Evolutionary conservation across 2,888 invertebrate genomes (phyloP).

Genomic region (Xanthorhoe spadicearia): DNA sequence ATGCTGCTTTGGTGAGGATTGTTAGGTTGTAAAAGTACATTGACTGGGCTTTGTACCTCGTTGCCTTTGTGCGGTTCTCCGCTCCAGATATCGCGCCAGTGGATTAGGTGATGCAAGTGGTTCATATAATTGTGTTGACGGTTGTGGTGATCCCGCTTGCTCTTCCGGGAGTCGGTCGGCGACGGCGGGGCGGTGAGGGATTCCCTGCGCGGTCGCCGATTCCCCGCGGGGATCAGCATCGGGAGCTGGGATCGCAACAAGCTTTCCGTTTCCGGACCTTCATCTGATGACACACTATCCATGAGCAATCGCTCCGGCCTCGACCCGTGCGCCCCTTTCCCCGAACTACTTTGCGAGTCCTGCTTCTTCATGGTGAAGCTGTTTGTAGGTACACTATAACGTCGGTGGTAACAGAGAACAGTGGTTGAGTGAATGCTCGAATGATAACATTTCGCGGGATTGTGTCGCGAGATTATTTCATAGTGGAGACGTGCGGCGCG

Average conservation of each 20-base stretch:
- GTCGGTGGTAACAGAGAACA: slow-evolving; percentile 50
- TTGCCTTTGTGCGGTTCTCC: slow-evolving; percentile 76
- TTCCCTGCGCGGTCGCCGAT: slow-evolving; percentile 59
- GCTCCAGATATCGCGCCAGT: slow-evolving; percentile 81
- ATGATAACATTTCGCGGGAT: slow-evolving; percentile 66
- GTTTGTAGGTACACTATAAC: slow-evolving; percentile 50
- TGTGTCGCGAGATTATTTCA: slow-evolving; percentile 43
- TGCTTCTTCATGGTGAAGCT: slow-evolving; percentile 68
- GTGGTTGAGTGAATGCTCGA: slow-evolving; percentile 48
- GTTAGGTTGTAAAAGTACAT: slow-evolving; percentile 39
- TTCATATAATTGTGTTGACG: slow-evolving; percentile 77
- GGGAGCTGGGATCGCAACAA: slow-evolving; percentile 66
- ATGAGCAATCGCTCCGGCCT: slow-evolving; percentile 68
- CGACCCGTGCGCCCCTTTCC: slow-evolving; percentile 58
- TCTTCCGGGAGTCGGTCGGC: slow-evolving; percentile 78
- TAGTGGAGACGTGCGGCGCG: slow-evolving; percentile 57
- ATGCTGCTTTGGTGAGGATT: slow-evolving; percentile 47
- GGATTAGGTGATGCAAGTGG: slow-evolving; percentile 77
- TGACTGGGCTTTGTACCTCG: slow-evolving; percentile 65
- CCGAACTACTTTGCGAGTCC: slow-evolving; percentile 64
- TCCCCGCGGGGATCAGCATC: slow-evolving; percentile 61
- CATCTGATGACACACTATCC: slow-evolving; percentile 78
- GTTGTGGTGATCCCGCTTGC: slow-evolving; percentile 64
- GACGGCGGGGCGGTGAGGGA: slow-evolving; percentile 81
- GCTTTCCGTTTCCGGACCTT: slow-evolving; percentile 77